Evolutionary conservation across 1,140 invertebrate species (phyloP).

Genomic region (Drosophila repleta): DNA sequence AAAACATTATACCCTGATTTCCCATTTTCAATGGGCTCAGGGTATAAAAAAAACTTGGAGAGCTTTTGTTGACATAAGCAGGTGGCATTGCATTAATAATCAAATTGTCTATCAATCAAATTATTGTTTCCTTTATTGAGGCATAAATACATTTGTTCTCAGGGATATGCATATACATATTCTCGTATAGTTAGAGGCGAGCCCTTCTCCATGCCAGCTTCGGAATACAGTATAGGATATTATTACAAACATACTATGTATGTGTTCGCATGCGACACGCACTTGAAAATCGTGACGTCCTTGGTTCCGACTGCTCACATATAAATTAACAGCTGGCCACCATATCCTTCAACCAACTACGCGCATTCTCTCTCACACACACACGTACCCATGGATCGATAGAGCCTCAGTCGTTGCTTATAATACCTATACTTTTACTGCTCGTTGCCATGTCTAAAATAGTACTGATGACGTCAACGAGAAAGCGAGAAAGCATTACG

Average conservation of each 20-base stretch:
- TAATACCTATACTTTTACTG: slow-evolving; percentile 21
- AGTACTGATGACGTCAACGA: slow-evolving; percentile 75
- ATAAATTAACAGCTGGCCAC: slow-evolving; percentile 48
- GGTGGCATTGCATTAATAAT: too few relatives aligned
- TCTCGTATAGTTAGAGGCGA: slow-evolving; percentile 2
- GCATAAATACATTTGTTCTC: too few relatives aligned
- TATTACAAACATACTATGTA: not conserved
- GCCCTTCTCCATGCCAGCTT: slow-evolving; percentile 9
- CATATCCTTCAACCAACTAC: not conserved
- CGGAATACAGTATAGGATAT: not conserved
- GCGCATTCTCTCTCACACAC: slow-evolving; percentile 1
- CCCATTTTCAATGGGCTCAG: too few relatives aligned
- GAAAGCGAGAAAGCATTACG: slow-evolving; percentile 57
- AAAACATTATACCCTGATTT: too few relatives aligned
- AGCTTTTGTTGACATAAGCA: too few relatives aligned
- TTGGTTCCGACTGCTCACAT: slow-evolving; percentile 61
- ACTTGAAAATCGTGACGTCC: slow-evolving; percentile 76
- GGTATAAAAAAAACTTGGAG: too few relatives aligned
- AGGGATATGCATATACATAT: not conserved
- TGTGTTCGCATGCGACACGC: slow-evolving; percentile 43
- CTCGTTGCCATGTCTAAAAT: slow-evolving; percentile 72
- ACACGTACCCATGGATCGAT: slow-evolving; percentile 57
- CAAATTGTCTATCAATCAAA: not conserved
- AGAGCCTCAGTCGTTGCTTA: slow-evolving; percentile 44
- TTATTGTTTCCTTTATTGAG: not conserved